Evolutionary conservation across 2,113 vertebrate species (phyloP).

Genomic region (Donacobius atricapilla): DNA sequence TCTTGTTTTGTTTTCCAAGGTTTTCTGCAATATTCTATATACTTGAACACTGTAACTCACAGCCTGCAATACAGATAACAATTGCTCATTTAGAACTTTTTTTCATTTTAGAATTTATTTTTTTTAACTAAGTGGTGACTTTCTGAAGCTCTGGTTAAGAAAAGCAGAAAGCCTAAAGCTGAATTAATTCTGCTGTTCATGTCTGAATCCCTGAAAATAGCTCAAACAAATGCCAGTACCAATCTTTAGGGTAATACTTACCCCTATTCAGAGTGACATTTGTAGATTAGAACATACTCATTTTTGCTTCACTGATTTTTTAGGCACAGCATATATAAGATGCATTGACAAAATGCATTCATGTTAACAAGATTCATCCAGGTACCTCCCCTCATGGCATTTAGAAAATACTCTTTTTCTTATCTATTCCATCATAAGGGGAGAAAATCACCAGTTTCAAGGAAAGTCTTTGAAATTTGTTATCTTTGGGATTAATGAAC

Average conservation of each 20-base stretch:
- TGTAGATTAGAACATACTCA: background rate
- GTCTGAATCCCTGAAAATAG: conserved; percentile 1
- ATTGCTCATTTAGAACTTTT: background rate
- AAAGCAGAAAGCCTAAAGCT: conserved; percentile 10
- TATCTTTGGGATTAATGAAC: background rate
- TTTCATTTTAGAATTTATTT: background rate
- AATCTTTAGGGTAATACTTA: background rate
- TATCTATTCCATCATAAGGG: background rate
- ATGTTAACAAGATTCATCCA: background rate
- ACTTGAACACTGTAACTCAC: background rate
- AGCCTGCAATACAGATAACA: background rate
- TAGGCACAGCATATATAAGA: background rate
- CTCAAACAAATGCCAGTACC: conserved; percentile 20
- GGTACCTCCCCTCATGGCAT: background rate
- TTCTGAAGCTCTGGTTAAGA: conserved; percentile 4
- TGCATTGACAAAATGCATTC: background rate
- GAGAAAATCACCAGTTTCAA: background rate
- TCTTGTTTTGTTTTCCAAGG: background rate
- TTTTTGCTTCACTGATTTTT: conserved; percentile 14
- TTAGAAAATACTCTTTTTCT: background rate
- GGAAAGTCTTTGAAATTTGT: background rate
- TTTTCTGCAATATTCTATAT: background rate
- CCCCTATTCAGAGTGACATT: background rate
- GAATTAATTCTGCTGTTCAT: conserved; percentile 8
- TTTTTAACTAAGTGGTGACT: background rate